These are phyloP conservation scores for Ascaphus truei DNA, from an alignment of 2,113 vertebrate species.

Conservation along the genomic window DNA sequence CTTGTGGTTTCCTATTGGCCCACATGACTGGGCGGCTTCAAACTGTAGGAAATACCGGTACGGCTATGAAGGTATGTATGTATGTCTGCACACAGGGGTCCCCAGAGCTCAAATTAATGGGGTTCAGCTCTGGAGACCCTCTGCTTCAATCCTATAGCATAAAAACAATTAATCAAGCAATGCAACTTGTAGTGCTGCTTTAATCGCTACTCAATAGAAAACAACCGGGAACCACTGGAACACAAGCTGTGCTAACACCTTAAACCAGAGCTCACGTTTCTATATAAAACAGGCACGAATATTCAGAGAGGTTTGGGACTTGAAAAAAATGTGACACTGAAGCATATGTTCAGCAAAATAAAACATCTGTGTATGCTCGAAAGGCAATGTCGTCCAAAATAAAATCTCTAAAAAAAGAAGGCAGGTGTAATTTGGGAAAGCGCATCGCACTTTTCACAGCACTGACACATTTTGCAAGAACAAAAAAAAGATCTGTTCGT, in stretches of 20 bases:
- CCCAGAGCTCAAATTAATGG: too few relatives aligned
- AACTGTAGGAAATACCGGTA: too few relatives aligned
- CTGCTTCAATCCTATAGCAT: too few relatives aligned
- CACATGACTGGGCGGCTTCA: too few relatives aligned
- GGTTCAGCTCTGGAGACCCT: too few relatives aligned
- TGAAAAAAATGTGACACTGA: not conserved
- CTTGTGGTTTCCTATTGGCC: too few relatives aligned
- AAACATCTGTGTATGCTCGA: not conserved
- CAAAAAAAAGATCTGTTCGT: not conserved
- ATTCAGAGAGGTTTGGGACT: not conserved
- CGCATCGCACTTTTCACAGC: not conserved
- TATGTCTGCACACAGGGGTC: too few relatives aligned
- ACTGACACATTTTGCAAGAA: not conserved
- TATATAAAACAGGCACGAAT: not conserved
- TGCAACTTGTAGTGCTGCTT: too few relatives aligned
- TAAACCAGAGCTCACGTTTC: not conserved
- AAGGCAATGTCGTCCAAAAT: not conserved
- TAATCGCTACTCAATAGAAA: too few relatives aligned
- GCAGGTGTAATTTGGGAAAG: not conserved
- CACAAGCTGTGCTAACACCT: not conserved
- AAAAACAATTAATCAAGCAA: too few relatives aligned
- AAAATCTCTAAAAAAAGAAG: not conserved
- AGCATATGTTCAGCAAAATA: not conserved
- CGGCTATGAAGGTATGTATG: too few relatives aligned
- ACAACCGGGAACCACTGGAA: too few relatives aligned